Conservation (phyloP, 2,888 invertebrate species). For the Palloptera scutellata region DNA sequence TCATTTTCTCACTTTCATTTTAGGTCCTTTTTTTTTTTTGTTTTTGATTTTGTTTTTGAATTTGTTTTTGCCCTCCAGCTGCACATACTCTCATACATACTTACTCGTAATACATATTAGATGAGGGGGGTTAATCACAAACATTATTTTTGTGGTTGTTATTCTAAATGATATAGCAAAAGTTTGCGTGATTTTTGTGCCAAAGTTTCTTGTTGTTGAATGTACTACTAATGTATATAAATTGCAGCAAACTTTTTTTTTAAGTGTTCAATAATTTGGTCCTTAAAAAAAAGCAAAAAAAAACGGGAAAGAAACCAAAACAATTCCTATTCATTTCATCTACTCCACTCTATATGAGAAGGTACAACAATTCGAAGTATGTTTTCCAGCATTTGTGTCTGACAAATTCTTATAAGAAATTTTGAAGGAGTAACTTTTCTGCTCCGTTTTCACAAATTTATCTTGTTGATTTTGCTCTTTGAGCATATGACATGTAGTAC, state of each 20-base stretch:
- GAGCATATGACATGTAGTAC: no score
- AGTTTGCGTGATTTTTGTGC: neutral
- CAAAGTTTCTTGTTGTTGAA: neutral
- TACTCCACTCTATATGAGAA: neutral
- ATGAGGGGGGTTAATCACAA: no score
- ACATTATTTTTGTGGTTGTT: conserved; percentile 2
- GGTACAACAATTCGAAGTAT: neutral
- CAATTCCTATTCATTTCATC: no score
- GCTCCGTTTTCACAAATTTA: no score
- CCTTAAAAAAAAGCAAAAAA: neutral
- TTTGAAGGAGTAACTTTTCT: no score
- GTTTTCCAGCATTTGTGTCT: neutral
- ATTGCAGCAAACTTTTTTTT: conserved; percentile 21
- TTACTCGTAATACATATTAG: no score
- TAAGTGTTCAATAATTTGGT: conserved; percentile 21
- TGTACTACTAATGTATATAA: conserved; percentile 8
- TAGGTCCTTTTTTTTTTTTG: neutral
- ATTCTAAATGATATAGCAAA: neutral
- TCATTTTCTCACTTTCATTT: neutral
- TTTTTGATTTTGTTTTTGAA: neutral
- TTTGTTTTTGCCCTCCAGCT: neutral
- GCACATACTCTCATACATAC: neutral
- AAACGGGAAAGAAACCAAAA: neutral
- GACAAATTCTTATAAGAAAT: neutral
- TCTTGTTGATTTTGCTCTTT: no score